Evolutionary conservation across 2,888 invertebrate species (phyloP), one percentile per base, ranked within the genome.

Genomic region (Drosophila lutescens): DNA sequence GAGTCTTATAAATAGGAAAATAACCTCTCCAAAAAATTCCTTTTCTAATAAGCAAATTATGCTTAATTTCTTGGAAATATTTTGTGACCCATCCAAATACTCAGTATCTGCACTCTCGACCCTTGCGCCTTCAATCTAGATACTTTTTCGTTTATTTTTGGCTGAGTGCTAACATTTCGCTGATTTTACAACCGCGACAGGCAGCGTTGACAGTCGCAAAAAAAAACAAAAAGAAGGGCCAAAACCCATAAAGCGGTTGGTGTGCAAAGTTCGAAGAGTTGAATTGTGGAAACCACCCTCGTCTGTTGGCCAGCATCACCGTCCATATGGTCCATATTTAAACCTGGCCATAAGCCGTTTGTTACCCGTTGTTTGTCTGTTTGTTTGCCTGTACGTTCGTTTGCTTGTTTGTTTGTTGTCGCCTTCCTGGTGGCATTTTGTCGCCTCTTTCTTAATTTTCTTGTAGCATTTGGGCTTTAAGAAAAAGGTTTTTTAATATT

Each of bases 111-210:
- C 7, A 1, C 9, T 13, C 12, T 41, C 23, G 58, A 56, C 30
- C 23, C 34, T 20, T 4, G 5, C 12, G 3, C 3, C 6, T 15
- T 30, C 4, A 12, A 20, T 57, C 26, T n/a, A 26, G n/a, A n/a
- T 26, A 53, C 4, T 20, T 26, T 32, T 30, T 32, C 12, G 17
- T 34, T 49, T 36, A 13, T 61, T 46, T 53, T 49, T 67, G 32
- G 32, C 43, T 60, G 57, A 32, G 60, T 69, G 68, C 66, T 66
- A 47, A 47, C 49, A 62, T 61, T 80, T 83, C 67, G 68, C 57
- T 74, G 78, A 80, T 79, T 83, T 80, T 75, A 63, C 75, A 78
- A 75, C 76, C 68, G 78, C 78, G 62, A 68, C 67, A 71, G 67
- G 57, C 54, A 65, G 66, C 63, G 82, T 81, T 79, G 78, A 79